Conservation (phyloP, 2,888 invertebrate genomes). For the Agapostemon virescens region DNA sequence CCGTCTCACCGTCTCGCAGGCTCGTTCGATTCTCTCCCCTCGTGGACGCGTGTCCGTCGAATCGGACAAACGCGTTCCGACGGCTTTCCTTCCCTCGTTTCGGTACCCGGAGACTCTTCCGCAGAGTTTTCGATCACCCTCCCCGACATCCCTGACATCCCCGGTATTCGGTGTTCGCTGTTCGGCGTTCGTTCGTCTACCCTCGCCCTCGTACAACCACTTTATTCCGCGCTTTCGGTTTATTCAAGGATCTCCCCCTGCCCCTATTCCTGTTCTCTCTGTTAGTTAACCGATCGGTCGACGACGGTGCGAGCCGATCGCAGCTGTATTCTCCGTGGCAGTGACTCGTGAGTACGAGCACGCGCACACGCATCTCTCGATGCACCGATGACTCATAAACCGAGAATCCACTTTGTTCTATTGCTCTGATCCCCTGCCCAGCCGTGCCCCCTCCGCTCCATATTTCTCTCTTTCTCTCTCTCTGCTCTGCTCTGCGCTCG, state of each 20-base stretch:
- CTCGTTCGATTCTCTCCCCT: no score
- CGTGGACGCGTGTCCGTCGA: neutral
- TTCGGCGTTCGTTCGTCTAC: constrained; percentile 20
- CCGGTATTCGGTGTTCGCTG: neutral
- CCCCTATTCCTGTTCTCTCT: neutral
- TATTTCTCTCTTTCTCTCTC: no score
- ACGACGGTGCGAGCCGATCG: constrained; percentile 7
- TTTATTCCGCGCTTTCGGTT: constrained; percentile 24
- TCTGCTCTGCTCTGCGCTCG: neutral
- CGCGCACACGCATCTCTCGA: constrained; percentile 33
- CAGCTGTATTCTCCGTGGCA: constrained; percentile 19
- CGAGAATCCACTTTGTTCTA: constrained; percentile 75
- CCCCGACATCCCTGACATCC: neutral
- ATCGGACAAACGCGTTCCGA: neutral
- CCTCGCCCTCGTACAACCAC: constrained; percentile 18
- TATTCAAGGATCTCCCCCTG: constrained; percentile 25
- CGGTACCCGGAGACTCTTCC: neutral
- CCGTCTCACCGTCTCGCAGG: constrained; percentile 29
- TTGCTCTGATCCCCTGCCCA: constrained; percentile 48
- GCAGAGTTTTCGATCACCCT: constrained; percentile 1
- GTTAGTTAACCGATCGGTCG: constrained; percentile 20
- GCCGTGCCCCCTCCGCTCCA: neutral
- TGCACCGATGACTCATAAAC: constrained; percentile 73
- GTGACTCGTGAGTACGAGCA: neutral
- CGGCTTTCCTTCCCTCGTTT: neutral